Evolutionary conservation across 2,113 vertebrate species (phyloP).

Genomic region (Calonectris borealis): DNA sequence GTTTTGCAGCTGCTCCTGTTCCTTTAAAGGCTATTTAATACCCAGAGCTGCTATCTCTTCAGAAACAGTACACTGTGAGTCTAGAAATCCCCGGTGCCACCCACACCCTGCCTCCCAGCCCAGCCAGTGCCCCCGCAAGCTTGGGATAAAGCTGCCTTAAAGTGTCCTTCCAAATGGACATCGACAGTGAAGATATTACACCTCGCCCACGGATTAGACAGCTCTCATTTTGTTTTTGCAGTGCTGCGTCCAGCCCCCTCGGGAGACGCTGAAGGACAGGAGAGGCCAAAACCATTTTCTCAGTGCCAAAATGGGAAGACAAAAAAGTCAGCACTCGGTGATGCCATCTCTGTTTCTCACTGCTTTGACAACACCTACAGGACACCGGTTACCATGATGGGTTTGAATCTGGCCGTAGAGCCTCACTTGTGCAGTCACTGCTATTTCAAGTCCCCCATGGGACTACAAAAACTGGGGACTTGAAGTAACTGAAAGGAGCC

Average conservation of each 20-base stretch:
- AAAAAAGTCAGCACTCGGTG: background rate
- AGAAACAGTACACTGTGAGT: background rate
- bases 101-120: background rate
- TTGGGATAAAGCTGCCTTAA: background rate
- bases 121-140: background rate
- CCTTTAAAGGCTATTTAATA: background rate
- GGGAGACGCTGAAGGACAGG: background rate
- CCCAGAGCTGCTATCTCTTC: background rate
- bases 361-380: background rate
- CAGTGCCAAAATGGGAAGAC: background rate
- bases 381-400: fast-evolving
- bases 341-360: background rate
- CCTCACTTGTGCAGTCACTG: background rate
- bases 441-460: background rate
- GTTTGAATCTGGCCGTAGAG: background rate
- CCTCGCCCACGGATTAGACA: fast-evolving
- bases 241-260: fast-evolving
- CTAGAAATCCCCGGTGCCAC: background rate
- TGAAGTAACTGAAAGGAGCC: background rate
- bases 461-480: background rate
- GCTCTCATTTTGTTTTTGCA: background rate
- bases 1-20: background rate
- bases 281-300: background rate
- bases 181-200: background rate
- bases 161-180: background rate